A percentile compares a stretch with the other conserved stretches of the same genome.
phyloP scores from a whole-genome alignment of 2,797 vertebrate species.

The Pangasius krempfi region DNA sequence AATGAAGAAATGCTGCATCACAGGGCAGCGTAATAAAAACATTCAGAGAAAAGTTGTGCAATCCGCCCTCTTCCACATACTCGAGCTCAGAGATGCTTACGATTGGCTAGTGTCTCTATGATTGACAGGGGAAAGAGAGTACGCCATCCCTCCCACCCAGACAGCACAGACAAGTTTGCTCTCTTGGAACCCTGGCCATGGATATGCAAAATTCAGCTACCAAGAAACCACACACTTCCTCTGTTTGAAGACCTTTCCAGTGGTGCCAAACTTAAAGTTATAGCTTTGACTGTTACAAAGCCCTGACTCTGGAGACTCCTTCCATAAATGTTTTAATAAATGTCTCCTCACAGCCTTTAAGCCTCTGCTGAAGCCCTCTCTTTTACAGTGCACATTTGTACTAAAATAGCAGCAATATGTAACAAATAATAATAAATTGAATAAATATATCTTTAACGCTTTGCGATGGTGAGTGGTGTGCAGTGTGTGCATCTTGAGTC shows the following conservation, averaged over 20 bases:
- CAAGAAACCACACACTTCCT: neutral
- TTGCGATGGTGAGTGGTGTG: neutral
- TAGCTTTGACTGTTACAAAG: neutral
- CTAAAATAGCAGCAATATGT: no score
- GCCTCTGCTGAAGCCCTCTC: neutral
- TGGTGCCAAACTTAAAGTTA: neutral
- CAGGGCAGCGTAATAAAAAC: neutral
- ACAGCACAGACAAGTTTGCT: neutral
- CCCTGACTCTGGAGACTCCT: neutral
- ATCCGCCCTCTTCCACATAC: neutral
- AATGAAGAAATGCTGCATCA: neutral
- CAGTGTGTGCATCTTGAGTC: neutral
- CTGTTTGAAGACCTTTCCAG: neutral
- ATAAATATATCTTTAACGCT: neutral
- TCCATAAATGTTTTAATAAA: neutral
- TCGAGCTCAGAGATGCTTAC: neutral
- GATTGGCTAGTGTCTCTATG: neutral
- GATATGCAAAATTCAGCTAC: neutral
- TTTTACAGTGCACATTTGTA: neutral
- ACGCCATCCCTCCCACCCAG: neutral
- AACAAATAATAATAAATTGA: neutral
- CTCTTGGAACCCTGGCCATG: neutral
- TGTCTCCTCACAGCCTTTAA: neutral
- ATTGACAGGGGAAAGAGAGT: neutral
- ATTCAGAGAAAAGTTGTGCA: neutral